Conservation (phyloP, 2,797 vertebrate genomes). For the Sebastes taczanowskii region DNA sequence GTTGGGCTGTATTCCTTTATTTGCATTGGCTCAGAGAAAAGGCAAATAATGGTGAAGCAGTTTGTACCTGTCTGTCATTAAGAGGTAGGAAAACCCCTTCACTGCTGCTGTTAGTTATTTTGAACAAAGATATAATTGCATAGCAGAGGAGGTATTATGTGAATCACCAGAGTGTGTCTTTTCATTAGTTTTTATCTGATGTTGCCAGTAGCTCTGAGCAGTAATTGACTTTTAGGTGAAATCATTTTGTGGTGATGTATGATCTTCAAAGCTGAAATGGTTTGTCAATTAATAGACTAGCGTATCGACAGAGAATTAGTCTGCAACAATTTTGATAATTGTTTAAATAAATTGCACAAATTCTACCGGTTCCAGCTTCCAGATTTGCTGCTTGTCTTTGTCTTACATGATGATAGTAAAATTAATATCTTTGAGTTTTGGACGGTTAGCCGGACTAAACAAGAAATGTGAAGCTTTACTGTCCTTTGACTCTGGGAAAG, state of each 20-base stretch:
- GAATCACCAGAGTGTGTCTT: not conserved
- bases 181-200: not conserved
- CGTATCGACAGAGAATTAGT: not conserved
- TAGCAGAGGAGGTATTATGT: not conserved
- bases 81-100: slow-evolving; percentile 1
- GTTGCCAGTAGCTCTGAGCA: not conserved
- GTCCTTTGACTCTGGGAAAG: not conserved
- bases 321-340: not conserved
- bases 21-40: not conserved
- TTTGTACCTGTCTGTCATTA: not conserved
- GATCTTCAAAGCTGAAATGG: not conserved
- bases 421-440: not conserved
- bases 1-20: not conserved
- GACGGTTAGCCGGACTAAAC: rapidly evolving
- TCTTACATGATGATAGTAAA: not conserved
- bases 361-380: not conserved
- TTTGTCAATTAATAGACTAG: not conserved
- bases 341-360: not conserved
- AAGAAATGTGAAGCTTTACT: not conserved
- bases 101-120: not conserved
- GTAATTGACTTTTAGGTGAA: not conserved
- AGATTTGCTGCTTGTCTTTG: not conserved
- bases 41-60: not conserved
- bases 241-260: not conserved
- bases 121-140: not conserved